A percentile compares a stretch with the other conserved stretches of the same genome.
Evolutionary conservation across 2,888 invertebrate species (phyloP).

Genomic region (Xanthia icteritia): DNA sequence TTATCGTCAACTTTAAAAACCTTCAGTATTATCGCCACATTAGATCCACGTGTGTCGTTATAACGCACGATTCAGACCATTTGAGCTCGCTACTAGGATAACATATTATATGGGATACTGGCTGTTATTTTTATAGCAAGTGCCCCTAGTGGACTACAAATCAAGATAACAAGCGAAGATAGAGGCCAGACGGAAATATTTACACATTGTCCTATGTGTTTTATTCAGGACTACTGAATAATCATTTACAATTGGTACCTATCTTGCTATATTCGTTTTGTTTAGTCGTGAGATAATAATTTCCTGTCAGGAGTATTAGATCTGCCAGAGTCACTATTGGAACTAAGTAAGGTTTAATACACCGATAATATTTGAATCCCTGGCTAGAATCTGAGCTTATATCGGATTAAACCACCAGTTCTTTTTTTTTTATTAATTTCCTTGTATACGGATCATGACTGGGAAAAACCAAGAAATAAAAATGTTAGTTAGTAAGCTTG

Average conservation of each 20-base stretch:
- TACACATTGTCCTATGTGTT: conserved; percentile 75
- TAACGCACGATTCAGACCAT: conserved; percentile 80
- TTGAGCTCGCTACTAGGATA: conserved; percentile 75
- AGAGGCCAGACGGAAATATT: conserved; percentile 79
- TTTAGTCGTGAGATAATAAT: not conserved
- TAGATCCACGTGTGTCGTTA: conserved; percentile 76
- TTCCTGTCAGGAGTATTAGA: not conserved
- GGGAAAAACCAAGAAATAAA: conserved; percentile 17
- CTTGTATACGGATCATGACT: not conserved
- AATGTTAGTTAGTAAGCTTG: conserved; percentile 5
- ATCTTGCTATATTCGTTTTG: not conserved
- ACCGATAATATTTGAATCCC: not conserved
- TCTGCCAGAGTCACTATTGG: not conserved
- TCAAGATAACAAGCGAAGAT: conserved; percentile 87
- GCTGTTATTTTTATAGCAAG: conserved; percentile 84
- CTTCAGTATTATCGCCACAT: conserved; percentile 70
- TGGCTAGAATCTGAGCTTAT: conserved; percentile 1
- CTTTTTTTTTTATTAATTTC: conserved; percentile 21
- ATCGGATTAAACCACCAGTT: conserved; percentile 24
- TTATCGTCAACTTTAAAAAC: conserved; percentile 73
- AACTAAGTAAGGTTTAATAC: conserved; percentile 3
- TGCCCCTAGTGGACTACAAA: conserved; percentile 84
- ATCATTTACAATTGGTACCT: conserved; percentile 38
- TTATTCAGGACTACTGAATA: conserved; percentile 68
- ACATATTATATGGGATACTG: conserved; percentile 78